Base-by-base conservation (phyloP, 2,113 vertebrate species). In the Gulo gulo region DNA sequence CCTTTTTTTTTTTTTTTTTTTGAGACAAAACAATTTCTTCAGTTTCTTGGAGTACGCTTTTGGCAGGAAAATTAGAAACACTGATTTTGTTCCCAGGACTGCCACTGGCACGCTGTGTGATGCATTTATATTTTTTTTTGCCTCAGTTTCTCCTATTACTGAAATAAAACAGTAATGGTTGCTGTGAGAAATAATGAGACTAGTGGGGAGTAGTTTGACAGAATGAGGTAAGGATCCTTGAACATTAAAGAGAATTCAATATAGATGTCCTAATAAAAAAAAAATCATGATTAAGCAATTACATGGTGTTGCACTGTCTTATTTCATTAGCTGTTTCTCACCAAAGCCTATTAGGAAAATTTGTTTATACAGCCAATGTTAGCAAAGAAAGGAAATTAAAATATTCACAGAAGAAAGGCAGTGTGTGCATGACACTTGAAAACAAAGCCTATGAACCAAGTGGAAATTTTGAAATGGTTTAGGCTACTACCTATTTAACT, bases 241-340 rank as follows among this genome's bases (percentile, higher is more conserved):
- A 91, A 88, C 61, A 63, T 67, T 91, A 94, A 94, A 82, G 34
- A 95, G 9, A 97, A 93, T 93, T 88, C 59, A 94, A 82, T 83
- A 63, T 67, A 55, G 16, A 74, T 63, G 7, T 67, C 69, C 92
- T 89, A 85, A 95, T 67, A 84, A 88, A 57, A 91, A 57, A 91
- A 95, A 93, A 57, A 47, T 67, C 45, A 59, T 29, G 92, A 31
- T 84, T 81, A 92, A 78, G 31, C 57, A 95, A 42, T 67, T 93
- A 45, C 26, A 71, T 34, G 42, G n/a, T 23, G 94, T 13, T 36
- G 8, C 39, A 47, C 4, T 80, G 15, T 92, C 47, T 57, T 82
- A 34, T 93, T 94, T 84, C 24, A 84, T 82, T 57, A 86, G 14
- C 59, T 95, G 18, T 73, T 87, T 80, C 26, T 91, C 29, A 94